Evolutionary conservation across 1,140 invertebrate species (phyloP), one percentile per base, ranked within the genome.

Genomic region (Drosophila aff.): DNA sequence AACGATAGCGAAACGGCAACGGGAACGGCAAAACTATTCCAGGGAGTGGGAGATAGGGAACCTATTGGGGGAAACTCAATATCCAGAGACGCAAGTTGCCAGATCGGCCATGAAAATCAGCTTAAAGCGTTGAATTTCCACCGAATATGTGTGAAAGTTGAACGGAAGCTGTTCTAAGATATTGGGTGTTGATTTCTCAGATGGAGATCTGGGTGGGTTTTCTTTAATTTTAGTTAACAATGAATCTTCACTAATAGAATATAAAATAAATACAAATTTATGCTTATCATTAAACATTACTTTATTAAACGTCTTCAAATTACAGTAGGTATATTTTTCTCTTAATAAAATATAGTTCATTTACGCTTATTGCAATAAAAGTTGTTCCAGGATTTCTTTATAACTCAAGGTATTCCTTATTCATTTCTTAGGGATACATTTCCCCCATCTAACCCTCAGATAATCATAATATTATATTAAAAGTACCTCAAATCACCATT

Each of bases 1-100:
- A 74, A 72, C 84, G 80, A 82, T 79, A 81, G 74, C 81, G 77
- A 53, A 73, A 75, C 28, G 55, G 31, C 52, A 53, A 52, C 15
- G 26, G 49, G 26, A 52, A 44, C 41, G 41, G 36, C 55, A 40
- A 71, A 65, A 62, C 78, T 71, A 76, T 71, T 46, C 15, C 21
- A 21, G 2, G 53, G 28, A 49, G 43, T 13, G 11, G 23, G 21
- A 50, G 74, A 62, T 18, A 31, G 28, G 23, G 58, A 59, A 57
- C 52, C 65, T 40, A 66, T 47, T 57, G 31, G 16, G 9, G 40
- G 13, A 21, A 49, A 23, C 18, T 67, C 67, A 44, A 69, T 28
- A 52, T 31, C 67, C 13, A 23, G 26, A 36, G 62, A 18, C n/a
- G 16, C 16, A 28, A 23, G 52, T 40, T 43, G 21, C 28, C 58